Evolutionary conservation across 2,888 invertebrate genomes (phyloP).

Genomic region (Nysson spinosus): DNA sequence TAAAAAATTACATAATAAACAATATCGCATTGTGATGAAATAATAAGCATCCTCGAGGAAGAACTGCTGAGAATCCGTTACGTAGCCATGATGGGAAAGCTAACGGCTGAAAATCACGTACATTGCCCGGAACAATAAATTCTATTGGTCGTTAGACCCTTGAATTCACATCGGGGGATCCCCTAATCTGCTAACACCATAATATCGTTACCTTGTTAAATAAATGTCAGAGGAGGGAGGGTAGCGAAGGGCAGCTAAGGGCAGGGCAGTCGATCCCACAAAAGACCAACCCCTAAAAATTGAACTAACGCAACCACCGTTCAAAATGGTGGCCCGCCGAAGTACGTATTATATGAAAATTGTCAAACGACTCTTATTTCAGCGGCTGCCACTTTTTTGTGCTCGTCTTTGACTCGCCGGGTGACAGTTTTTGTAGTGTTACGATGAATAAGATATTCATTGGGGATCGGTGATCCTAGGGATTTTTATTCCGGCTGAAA

Average conservation of each 20-base stretch:
- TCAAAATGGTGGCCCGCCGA: slow-evolving; percentile 68
- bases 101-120: slow-evolving; percentile 56
- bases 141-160: slow-evolving; percentile 72
- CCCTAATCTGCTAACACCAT: slow-evolving; percentile 71
- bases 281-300: slow-evolving; percentile 69
- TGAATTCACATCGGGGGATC: slow-evolving; percentile 63
- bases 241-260: slow-evolving; percentile 54
- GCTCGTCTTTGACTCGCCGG: slow-evolving; percentile 37
- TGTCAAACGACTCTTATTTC: slow-evolving; percentile 31
- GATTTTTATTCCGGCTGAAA: no score
- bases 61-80: slow-evolving; percentile 34
- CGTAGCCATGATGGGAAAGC: slow-evolving; percentile 40
- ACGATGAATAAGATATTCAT: no score
- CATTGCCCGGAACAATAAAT: slow-evolving; percentile 61
- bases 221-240: slow-evolving; percentile 70
- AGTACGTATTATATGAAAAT: slow-evolving; percentile 8
- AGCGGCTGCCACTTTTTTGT: slow-evolving; percentile 33
- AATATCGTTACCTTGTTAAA: slow-evolving; percentile 74
- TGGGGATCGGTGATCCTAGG: no score
- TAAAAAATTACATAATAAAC: neutral
- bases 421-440: no score
- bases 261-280: slow-evolving; percentile 51
- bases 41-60: slow-evolving; percentile 3
- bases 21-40: no score
- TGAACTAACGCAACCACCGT: slow-evolving; percentile 65